Evolutionary conservation across 2,888 invertebrate genomes (phyloP), one percentile per base, ranked within the genome.

Genomic region (Catocala sponsa): DNA sequence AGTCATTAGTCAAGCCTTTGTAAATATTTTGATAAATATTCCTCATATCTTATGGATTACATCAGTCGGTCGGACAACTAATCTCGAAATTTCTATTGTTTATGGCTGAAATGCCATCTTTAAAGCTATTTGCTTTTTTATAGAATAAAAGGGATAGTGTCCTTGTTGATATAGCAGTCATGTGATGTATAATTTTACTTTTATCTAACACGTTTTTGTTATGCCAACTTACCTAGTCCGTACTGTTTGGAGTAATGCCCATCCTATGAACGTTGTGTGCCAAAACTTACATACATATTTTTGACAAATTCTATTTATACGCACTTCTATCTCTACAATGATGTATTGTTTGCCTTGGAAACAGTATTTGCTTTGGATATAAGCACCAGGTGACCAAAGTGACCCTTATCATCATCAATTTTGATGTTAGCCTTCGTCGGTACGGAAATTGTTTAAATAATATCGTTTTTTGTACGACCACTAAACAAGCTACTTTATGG

Each of bases 161-260:
- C 54, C 12, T 32, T 63, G 55, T 9, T 38, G 49, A 43, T 50
- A 60, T 56, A 33, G 33, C 59, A 62, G 47, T 50, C 52, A 43
- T 56, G 53, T 69, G 68, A 70, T 59, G 46, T 1, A 58, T 54
- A 9, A 35, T 50, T 58, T 60, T 60, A 62, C 59, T 41, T 51
- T 67, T 59, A n/a, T 49, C 54, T 42, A 47, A 44, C 13, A 50
- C 55, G 6, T 59, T 41, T 63, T 47, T 46, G 32, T 41, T 60
- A 49, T 53, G 51, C 47, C 41, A 58, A 49, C 41, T 35, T 53
- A 50, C 70, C 62, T 15, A 61, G 67, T 70, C 55, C 53, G 38
- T 46, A 48, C 42, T 44, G 46, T 11, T 61, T 74, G 74, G 76
- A 74, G 63, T 56, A 7, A 42, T 70, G 76, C 76, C 73, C 76